Percentiles rank a stretch among this genome's conserved stretches.
Evolutionary conservation across 1,140 invertebrate species (phyloP).

Genomic region (Drosophila persimilis): DNA sequence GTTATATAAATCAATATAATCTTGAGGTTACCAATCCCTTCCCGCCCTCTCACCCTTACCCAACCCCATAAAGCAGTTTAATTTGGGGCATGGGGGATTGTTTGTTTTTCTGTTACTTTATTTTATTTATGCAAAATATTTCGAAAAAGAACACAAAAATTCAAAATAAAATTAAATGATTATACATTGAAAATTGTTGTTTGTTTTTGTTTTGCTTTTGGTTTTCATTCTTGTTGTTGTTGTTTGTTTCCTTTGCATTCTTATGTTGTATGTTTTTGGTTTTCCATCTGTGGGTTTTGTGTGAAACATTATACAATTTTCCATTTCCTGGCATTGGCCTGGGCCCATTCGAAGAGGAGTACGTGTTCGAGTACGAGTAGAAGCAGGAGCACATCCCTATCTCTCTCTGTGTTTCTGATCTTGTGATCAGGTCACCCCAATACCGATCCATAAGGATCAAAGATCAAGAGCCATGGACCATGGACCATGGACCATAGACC

Average conservation of each 20-base stretch:
- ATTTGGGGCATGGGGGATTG: background rate
- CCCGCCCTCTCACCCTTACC: background rate
- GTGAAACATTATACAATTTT: slow-evolving; percentile 77
- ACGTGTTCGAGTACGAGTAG: too few species aligned
- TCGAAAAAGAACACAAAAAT: slow-evolving; percentile 82
- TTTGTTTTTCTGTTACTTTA: slow-evolving; percentile 82
- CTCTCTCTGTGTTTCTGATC: background rate
- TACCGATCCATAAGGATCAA: slow-evolving; percentile 15
- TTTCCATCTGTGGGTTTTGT: slow-evolving; percentile 31
- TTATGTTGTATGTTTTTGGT: slow-evolving; percentile 68
- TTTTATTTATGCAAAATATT: slow-evolving; percentile 83
- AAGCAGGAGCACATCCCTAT: too few species aligned
- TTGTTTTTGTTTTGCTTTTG: slow-evolving; percentile 20
- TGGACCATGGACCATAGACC: slow-evolving; percentile 1
- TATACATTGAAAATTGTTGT: slow-evolving; percentile 77
- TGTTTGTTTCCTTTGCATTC: slow-evolving; percentile 48
- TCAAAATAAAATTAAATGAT: slow-evolving; percentile 78
- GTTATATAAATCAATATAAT: slow-evolving; percentile 64
- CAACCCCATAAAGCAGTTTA: background rate
- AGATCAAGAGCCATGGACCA: slow-evolving; percentile 2
- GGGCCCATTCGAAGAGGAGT: slow-evolving; percentile 1
- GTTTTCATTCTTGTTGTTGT: slow-evolving; percentile 46
- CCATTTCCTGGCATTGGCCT: slow-evolving; percentile 21
- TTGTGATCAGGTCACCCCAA: too few species aligned
- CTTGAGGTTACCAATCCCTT: slow-evolving; percentile 28